These are phyloP conservation scores for Nasonovia ribisnigri DNA, from an alignment of 2,888 invertebrate species.

Conservation along the genomic window DNA sequence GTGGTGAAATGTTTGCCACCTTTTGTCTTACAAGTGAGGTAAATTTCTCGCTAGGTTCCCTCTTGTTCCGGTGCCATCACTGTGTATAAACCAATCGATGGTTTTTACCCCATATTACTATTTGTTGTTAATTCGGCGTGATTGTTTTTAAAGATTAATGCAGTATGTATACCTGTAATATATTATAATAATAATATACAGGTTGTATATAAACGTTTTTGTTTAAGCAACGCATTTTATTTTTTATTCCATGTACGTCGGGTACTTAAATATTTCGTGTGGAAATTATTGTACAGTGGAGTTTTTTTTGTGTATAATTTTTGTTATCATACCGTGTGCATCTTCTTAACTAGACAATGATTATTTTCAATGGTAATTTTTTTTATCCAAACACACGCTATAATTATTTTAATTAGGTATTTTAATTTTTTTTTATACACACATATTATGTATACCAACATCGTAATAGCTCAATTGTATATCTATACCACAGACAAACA, in stretches of 20 bases:
- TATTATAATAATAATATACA: background rate
- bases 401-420: conserved; percentile 14
- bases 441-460: background rate
- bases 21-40: background rate
- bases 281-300: background rate
- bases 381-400: background rate
- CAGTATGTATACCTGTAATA: background rate
- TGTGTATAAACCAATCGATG: background rate
- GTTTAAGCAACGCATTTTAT: background rate
- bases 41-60: background rate
- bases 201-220: background rate
- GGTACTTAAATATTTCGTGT: conserved; percentile 17
- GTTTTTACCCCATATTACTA: background rate
- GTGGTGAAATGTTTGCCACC: background rate
- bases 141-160: background rate
- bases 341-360: conserved; percentile 10
- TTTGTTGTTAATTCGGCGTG: background rate
- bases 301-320: conserved; percentile 12
- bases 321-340: background rate
- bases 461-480: background rate
- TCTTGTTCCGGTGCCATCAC: background rate
- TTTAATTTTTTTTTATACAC: background rate
- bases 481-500: background rate
- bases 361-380: conserved; percentile 16
- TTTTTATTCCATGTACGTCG: background rate